Percentiles rank a stretch among this genome's conserved stretches.
phyloP scores from a whole-genome alignment of 53 echinoderm and acorn worm species.

The Pentamera pediparva region DNA sequence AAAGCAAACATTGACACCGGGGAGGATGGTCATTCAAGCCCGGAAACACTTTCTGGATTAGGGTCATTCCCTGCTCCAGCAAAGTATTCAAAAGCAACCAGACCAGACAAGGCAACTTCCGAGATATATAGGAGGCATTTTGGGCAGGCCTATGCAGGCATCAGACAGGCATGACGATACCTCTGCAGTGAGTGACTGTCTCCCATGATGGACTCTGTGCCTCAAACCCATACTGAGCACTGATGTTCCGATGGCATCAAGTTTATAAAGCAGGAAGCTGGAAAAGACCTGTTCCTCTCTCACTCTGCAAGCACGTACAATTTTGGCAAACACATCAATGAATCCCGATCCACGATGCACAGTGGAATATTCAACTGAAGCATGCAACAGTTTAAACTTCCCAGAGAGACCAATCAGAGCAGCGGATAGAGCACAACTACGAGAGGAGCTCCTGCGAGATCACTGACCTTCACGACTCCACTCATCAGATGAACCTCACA shows the following conservation, averaged over 20 bases:
- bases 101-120: background rate
- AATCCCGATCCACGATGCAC: background rate
- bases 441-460: background rate
- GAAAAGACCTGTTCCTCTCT: background rate
- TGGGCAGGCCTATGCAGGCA: background rate
- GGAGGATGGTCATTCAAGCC: no score
- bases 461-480: constrained; percentile 1
- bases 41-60: background rate
- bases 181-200: constrained; percentile 5
- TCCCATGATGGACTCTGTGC: background rate
- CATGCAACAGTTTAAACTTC: background rate
- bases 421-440: background rate
- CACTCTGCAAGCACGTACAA: background rate
- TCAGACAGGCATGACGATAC: background rate
- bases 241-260: background rate
- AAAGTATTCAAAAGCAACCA: background rate
- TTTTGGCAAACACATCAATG: background rate
- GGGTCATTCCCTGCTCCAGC: background rate
- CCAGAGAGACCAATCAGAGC: background rate
- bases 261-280: background rate
- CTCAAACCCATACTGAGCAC: background rate
- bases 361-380: background rate
- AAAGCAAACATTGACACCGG: no score
- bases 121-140: background rate
- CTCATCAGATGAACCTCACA: background rate